phyloP scores from a whole-genome alignment of 2,797 vertebrate species.

The Yasuhikotakia modesta region DNA sequence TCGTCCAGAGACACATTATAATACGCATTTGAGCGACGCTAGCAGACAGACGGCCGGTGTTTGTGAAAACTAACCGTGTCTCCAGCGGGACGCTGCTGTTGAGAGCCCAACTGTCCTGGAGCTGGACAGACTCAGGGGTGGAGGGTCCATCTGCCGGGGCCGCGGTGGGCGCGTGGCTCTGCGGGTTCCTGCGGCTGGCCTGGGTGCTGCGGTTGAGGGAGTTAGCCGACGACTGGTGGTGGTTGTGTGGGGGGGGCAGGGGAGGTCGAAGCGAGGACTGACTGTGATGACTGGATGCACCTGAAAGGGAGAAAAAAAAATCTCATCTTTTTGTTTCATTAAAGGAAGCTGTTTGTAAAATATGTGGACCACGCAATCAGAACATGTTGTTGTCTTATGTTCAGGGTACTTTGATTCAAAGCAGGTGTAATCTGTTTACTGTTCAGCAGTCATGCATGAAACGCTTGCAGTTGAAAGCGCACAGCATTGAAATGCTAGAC shows the following conservation, averaged over 20 bases:
- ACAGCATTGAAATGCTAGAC: constrained; percentile 24
- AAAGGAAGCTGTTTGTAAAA: not conserved
- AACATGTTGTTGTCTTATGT: not conserved
- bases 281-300: constrained; percentile 85
- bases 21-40: not conserved
- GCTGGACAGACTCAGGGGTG: constrained; percentile 86
- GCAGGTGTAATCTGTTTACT: constrained; percentile 20
- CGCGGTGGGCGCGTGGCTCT: constrained; percentile 78
- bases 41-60: not conserved
- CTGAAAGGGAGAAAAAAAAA: constrained; percentile 62
- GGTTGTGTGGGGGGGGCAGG: constrained; percentile 84
- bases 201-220: constrained; percentile 86
- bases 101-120: constrained; percentile 90
- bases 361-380: not conserved
- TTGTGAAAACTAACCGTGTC: constrained; percentile 76
- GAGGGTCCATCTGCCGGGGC: constrained; percentile 84
- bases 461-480: constrained; percentile 6
- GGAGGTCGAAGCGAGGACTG: constrained; percentile 82
- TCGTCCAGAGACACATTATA: not conserved
- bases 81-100: constrained; percentile 89
- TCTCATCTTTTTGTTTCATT: not conserved
- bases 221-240: constrained; percentile 87
- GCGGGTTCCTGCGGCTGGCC: constrained; percentile 82
- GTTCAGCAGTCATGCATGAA: constrained; percentile 19
- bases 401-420: constrained; percentile 4